These are phyloP conservation scores for Spialia ferax DNA, from an alignment of 2,888 invertebrate species.

Conservation along the genomic window DNA sequence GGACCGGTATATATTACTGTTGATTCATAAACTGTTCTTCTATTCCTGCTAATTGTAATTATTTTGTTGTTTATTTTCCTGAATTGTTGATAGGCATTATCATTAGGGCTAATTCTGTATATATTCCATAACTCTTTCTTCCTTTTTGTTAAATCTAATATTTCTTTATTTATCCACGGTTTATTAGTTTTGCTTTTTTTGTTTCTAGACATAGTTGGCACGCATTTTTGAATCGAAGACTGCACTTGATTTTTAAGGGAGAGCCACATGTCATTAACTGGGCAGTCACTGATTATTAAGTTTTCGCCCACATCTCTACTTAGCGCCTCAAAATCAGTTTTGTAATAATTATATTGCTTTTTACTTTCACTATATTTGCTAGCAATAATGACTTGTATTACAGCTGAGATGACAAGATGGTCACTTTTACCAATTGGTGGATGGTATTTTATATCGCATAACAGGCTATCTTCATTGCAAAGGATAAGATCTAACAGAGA, in stretches of 20 bases:
- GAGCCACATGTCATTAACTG: too few relatives aligned
- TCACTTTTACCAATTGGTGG: conserved; percentile 3
- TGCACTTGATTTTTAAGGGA: too few relatives aligned
- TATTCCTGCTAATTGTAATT: neutral
- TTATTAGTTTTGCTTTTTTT: neutral
- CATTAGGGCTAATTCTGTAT: neutral
- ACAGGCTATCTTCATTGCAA: neutral
- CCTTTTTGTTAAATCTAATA: neutral
- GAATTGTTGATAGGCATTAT: neutral
- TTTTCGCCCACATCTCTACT: too few relatives aligned
- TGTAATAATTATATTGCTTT: neutral
- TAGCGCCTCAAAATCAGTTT: too few relatives aligned
- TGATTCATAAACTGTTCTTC: neutral
- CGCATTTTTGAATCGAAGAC: too few relatives aligned
- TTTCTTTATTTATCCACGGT: neutral
- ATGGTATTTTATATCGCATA: neutral
- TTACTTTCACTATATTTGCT: neutral
- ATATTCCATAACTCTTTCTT: conserved; percentile 1
- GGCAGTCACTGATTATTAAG: too few relatives aligned
- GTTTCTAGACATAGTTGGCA: too few relatives aligned
- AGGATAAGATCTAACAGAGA: neutral
- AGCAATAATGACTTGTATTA: neutral
- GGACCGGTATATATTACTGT: neutral
- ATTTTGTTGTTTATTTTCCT: neutral
- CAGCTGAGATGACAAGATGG: neutral